phyloP scores from a whole-genome alignment of 1,140 invertebrate genomes.

The Brachionus calyciflorus region DNA sequence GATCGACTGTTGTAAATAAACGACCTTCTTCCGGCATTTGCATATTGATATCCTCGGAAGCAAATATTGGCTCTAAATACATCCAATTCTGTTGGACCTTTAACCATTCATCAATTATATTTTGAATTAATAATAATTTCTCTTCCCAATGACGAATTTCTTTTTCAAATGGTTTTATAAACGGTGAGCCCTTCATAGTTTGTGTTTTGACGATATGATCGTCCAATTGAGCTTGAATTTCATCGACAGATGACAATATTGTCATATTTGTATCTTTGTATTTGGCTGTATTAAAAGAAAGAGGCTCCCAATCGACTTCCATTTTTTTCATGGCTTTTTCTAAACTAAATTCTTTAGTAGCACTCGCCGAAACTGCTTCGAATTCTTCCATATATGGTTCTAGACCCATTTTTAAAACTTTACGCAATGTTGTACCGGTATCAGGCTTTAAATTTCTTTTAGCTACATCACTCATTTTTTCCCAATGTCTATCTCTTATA shows the following conservation, averaged over 20 bases:
- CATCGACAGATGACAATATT: slow-evolving; percentile 61
- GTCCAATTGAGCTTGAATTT: slow-evolving; percentile 61
- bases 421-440: slow-evolving; percentile 70
- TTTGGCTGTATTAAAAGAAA: slow-evolving; percentile 58
- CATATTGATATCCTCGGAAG: slow-evolving; percentile 62
- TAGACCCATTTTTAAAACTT: slow-evolving; percentile 68
- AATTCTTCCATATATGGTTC: slow-evolving; percentile 70
- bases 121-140: slow-evolving; percentile 62
- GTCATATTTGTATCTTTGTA: slow-evolving; percentile 65
- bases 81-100: slow-evolving; percentile 65
- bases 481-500: slow-evolving; percentile 60
- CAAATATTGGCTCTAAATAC: slow-evolving; percentile 63
- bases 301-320: slow-evolving; percentile 61
- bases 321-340: slow-evolving; percentile 61
- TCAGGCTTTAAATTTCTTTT: slow-evolving; percentile 69
- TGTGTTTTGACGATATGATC: slow-evolving; percentile 62
- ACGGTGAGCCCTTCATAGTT: slow-evolving; percentile 62
- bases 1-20: slow-evolving; percentile 61
- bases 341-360: slow-evolving; percentile 60
- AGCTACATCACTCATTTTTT: slow-evolving; percentile 71
- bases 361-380: slow-evolving; percentile 59
- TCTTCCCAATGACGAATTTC: slow-evolving; percentile 65
- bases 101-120: slow-evolving; percentile 60
- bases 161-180: slow-evolving; percentile 62
- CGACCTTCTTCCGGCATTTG: slow-evolving; percentile 62